A percentile compares a stretch with the other conserved stretches of the same genome.
Conservation (phyloP, 2,113 vertebrate genomes). For the Otus sunia region DNA sequence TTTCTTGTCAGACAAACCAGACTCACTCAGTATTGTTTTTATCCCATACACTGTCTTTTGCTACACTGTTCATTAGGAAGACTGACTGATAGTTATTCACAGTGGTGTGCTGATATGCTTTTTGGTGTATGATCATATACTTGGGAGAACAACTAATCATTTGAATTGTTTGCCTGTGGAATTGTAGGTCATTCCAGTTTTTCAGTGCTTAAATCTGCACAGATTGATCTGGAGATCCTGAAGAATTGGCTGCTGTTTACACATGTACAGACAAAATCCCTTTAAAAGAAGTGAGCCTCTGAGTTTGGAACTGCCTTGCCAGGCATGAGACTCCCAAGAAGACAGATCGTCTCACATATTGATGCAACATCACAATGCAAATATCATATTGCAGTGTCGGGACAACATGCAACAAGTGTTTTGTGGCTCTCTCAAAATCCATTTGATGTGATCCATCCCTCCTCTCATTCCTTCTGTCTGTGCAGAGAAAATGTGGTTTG, state of each 20-base stretch:
- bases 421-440: slow-evolving; percentile 13
- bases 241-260: slow-evolving; percentile 61
- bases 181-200: slow-evolving; percentile 44
- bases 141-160: background rate
- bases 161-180: slow-evolving; percentile 1
- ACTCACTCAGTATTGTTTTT: background rate
- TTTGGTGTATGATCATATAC: background rate
- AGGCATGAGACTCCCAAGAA: background rate
- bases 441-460: slow-evolving; percentile 7
- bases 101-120: background rate
- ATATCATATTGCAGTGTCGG: slow-evolving; percentile 48
- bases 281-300: slow-evolving; percentile 47
- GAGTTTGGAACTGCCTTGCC: background rate
- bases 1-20: background rate
- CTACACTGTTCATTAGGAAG: background rate
- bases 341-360: slow-evolving; percentile 33
- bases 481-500: background rate
- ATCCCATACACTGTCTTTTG: background rate
- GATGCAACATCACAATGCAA: slow-evolving; percentile 39
- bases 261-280: slow-evolving; percentile 13
- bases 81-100: background rate
- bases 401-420: slow-evolving; percentile 40
- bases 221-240: slow-evolving; percentile 41
- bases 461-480: slow-evolving; percentile 25
- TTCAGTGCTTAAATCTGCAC: slow-evolving; percentile 52